phyloP scores from a whole-genome alignment of 1,140 invertebrate species.

The Dinoponera quadriceps region DNA sequence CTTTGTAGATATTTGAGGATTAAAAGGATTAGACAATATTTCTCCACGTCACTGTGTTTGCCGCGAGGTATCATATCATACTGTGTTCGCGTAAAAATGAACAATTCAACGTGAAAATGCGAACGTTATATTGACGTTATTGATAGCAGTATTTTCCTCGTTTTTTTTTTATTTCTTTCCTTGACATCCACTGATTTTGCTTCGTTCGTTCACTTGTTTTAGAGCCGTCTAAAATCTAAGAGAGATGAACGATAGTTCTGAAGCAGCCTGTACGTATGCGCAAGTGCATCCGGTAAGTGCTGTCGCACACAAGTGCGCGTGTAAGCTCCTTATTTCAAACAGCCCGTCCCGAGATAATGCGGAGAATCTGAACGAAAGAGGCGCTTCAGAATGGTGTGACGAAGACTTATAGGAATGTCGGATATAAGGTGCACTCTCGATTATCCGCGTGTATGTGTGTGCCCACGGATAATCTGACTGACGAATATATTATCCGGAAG shows the following conservation, averaged over 20 bases:
- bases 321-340: slow-evolving; percentile 38
- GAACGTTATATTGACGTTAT: too few relatives aligned
- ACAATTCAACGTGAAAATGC: too few relatives aligned
- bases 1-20: background rate
- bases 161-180: too few relatives aligned
- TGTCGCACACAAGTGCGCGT: slow-evolving; percentile 19
- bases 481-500: background rate
- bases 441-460: background rate
- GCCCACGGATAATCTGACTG: slow-evolving; percentile 5
- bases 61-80: too few relatives aligned
- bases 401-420: slow-evolving; percentile 44
- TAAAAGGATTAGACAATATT: too few relatives aligned
- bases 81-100: too few relatives aligned
- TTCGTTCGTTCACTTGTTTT: background rate
- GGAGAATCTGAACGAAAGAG: slow-evolving; percentile 38
- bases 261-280: background rate
- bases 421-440: background rate
- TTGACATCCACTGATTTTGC: background rate
- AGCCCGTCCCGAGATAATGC: slow-evolving; percentile 28
- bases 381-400: background rate
- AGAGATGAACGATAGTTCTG: background rate
- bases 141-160: too few relatives aligned
- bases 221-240: too few relatives aligned
- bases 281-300: background rate
- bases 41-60: too few relatives aligned